Percentiles rank a stretch among this genome's conserved stretches.
Evolutionary conservation across 2,797 vertebrate species (phyloP).

Genomic region (Odontamblyopus rebecca): DNA sequence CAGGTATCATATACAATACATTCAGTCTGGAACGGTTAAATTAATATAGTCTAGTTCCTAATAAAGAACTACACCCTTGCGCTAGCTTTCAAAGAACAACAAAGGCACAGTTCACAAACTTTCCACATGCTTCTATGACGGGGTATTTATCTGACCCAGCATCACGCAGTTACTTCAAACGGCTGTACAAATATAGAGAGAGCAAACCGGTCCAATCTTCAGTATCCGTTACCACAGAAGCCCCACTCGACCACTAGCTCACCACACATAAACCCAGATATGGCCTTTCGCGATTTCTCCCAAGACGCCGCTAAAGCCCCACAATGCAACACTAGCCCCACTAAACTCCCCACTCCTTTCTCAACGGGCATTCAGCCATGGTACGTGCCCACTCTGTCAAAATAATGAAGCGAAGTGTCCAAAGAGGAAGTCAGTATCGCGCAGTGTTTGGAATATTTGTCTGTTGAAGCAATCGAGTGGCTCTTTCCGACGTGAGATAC

Average conservation of each 20-base stretch:
- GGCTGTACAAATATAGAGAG: neutral
- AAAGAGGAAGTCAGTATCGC: neutral
- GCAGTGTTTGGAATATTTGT: neutral
- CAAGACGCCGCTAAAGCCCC: neutral
- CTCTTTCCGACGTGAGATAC: slow-evolving; percentile 4
- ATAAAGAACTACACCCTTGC: too few relatives aligned
- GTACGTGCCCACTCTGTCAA: neutral
- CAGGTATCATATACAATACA: too few relatives aligned
- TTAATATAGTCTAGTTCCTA: too few relatives aligned
- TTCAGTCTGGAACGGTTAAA: too few relatives aligned
- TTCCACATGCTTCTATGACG: neutral
- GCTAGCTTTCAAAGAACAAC: neutral
- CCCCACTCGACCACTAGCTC: neutral
- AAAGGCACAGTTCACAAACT: neutral
- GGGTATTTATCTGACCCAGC: neutral
- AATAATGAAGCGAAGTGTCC: neutral
- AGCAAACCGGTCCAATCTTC: neutral
- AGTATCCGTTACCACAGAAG: neutral
- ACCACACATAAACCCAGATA: neutral
- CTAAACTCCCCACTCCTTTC: neutral
- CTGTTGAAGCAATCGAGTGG: neutral
- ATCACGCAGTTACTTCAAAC: neutral
- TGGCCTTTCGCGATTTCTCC: neutral
- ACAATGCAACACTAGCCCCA: neutral
- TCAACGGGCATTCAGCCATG: neutral